These are phyloP conservation scores for Sinopyrophorus schimmeli DNA, from an alignment of 2,888 invertebrate genomes.

Conservation along the genomic window DNA sequence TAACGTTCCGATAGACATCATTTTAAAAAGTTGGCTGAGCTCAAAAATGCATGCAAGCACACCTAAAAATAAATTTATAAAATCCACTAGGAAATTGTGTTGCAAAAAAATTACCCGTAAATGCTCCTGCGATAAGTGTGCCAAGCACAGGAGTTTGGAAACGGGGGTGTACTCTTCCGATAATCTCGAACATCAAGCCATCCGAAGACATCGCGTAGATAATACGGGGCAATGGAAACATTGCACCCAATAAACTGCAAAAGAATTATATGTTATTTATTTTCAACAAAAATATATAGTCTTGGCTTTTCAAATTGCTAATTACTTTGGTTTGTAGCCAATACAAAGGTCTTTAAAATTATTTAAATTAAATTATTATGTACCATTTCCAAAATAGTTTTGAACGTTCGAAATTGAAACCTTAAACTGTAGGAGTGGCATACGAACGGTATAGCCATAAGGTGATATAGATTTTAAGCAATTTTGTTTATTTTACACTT, in stretches of 20 bases:
- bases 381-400: too few species aligned
- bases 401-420: too few species aligned
- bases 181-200: conserved; percentile 73
- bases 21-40: conserved; percentile 79
- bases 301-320: too few species aligned
- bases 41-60: conserved; percentile 82
- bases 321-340: too few species aligned
- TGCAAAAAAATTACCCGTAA: conserved; percentile 62
- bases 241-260: conserved; percentile 74
- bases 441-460: too few species aligned
- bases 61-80: conserved; percentile 57
- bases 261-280: conserved; percentile 18
- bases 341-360: too few species aligned
- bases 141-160: conserved; percentile 77
- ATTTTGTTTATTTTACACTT: too few species aligned
- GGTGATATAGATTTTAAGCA: too few species aligned
- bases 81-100: not conserved
- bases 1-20: conserved; percentile 89
- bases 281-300: too few species aligned
- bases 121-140: conserved; percentile 68
- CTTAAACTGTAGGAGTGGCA: too few species aligned
- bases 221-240: conserved; percentile 81
- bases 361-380: too few species aligned
- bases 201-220: conserved; percentile 88
- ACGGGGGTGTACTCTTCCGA: conserved; percentile 69